A percentile compares a stretch with the other conserved stretches of the same genome.
Conservation (phyloP, 2,888 invertebrate genomes). For the Eristalis pertinax region DNA sequence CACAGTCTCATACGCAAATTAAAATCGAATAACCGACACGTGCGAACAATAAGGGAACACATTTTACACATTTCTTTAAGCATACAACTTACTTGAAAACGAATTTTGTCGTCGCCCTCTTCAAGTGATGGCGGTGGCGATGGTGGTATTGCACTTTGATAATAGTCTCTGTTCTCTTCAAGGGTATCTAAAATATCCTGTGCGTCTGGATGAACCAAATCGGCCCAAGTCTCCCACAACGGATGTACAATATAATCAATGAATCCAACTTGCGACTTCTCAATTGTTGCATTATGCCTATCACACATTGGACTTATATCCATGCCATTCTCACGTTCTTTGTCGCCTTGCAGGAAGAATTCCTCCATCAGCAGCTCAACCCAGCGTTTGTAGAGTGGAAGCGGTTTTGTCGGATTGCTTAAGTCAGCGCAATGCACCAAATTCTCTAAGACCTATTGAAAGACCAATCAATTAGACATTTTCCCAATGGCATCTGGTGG, state of each 20-base stretch:
- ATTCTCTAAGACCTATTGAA: conserved; percentile 94
- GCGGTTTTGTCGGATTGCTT: conserved; percentile 98
- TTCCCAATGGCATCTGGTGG: background rate
- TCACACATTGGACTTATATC: conserved; percentile 99
- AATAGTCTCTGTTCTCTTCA: conserved; percentile 99
- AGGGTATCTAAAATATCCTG: conserved; percentile 98
- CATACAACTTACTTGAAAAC: conserved; percentile 85
- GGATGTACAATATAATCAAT: conserved; percentile 99
- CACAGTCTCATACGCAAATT: no score
- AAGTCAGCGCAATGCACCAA: conserved; percentile 99
- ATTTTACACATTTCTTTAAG: no score
- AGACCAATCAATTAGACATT: background rate
- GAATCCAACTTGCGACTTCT: conserved; percentile 99
- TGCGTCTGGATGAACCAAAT: conserved; percentile 99
- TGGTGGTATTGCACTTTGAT: conserved; percentile 96
- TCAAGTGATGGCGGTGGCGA: conserved; percentile 90
- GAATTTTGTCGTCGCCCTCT: conserved; percentile 86
- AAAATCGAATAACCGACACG: no score
- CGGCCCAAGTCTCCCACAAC: conserved; percentile 99
- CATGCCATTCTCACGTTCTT: conserved; percentile 96
- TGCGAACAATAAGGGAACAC: no score
- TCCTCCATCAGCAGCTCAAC: conserved; percentile 98
- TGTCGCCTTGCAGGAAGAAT: conserved; percentile 99
- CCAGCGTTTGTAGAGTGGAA: conserved; percentile 96
- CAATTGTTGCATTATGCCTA: conserved; percentile 96